Conservation (phyloP, 30 jellyfish, hydroid and myxozoan species). For the Chrysaora quinquecirrha region DNA sequence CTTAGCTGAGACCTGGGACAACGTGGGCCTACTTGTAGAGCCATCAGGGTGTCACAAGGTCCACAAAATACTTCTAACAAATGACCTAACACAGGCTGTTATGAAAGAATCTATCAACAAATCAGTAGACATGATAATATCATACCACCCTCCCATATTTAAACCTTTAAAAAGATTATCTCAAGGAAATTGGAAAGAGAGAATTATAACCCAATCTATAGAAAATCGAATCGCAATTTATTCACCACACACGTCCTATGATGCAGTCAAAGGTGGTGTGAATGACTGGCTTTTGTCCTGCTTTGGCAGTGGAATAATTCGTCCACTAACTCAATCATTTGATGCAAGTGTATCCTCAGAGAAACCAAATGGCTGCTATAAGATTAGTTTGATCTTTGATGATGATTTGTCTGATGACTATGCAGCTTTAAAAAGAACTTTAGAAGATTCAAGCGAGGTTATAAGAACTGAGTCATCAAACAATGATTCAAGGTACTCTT, state of each 20-base stretch:
- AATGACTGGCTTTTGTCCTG: constrained; percentile 92
- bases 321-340: constrained; percentile 41
- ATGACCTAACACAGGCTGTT: constrained; percentile 91
- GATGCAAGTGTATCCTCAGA: constrained; percentile 2
- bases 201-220: constrained; percentile 66
- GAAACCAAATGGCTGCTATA: constrained; percentile 39
- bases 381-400: not conserved
- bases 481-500: not conserved
- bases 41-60: constrained; percentile 83
- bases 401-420: not conserved
- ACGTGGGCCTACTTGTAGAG: constrained; percentile 95
- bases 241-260: constrained; percentile 95
- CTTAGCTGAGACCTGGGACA: constrained; percentile 98
- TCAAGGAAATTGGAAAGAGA: constrained; percentile 85
- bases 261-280: constrained; percentile 93
- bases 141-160: constrained; percentile 98
- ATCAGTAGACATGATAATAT: constrained; percentile 72
- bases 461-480: not conserved
- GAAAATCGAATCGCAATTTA: constrained; percentile 93
- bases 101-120: constrained; percentile 73
- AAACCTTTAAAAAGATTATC: constrained; percentile 71
- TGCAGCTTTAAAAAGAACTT: not conserved
- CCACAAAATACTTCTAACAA: constrained; percentile 75
- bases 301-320: constrained; percentile 59
- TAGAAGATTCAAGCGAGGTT: not conserved